Evolutionary conservation across 1,140 invertebrate genomes (phyloP).

Genomic region (Papilio polytes): DNA sequence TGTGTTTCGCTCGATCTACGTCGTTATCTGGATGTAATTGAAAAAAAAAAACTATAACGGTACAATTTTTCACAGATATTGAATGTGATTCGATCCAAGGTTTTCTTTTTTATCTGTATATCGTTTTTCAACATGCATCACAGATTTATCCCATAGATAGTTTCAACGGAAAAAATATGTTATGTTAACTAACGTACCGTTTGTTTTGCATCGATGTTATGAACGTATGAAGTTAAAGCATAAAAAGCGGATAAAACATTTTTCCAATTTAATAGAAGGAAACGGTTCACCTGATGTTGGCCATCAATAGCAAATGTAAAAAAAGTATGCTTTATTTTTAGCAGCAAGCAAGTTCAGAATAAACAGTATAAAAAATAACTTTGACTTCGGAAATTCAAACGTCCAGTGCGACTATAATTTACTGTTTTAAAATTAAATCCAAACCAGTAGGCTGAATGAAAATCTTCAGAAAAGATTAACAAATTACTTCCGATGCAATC

Average conservation of each 20-base stretch:
- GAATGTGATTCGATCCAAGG: constrained; percentile 20
- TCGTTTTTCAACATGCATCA: neutral
- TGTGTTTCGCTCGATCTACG: neutral
- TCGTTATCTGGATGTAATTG: constrained; percentile 24
- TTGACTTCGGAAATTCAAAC: too few relatives aligned
- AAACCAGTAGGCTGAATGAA: too few relatives aligned
- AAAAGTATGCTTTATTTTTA: too few relatives aligned
- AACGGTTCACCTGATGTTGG: neutral
- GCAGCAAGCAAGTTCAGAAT: too few relatives aligned
- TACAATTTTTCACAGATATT: constrained; percentile 34
- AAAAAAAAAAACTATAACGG: constrained; percentile 13
- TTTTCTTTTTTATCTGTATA: neutral
- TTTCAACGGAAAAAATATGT: neutral
- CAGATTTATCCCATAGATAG: neutral
- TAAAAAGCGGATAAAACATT: neutral
- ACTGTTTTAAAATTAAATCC: too few relatives aligned
- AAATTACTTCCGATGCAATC: neutral
- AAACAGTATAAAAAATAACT: too few relatives aligned
- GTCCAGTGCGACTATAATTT: too few relatives aligned
- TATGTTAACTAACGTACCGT: neutral
- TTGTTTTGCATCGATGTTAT: neutral
- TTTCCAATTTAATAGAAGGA: neutral
- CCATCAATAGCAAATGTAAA: neutral
- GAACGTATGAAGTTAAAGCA: neutral
- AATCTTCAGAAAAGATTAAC: neutral